A percentile compares a stretch with the other conserved stretches of the same genome.
phyloP scores from a whole-genome alignment of 2,888 invertebrate genomes.

The Alentia gelatinosa region DNA sequence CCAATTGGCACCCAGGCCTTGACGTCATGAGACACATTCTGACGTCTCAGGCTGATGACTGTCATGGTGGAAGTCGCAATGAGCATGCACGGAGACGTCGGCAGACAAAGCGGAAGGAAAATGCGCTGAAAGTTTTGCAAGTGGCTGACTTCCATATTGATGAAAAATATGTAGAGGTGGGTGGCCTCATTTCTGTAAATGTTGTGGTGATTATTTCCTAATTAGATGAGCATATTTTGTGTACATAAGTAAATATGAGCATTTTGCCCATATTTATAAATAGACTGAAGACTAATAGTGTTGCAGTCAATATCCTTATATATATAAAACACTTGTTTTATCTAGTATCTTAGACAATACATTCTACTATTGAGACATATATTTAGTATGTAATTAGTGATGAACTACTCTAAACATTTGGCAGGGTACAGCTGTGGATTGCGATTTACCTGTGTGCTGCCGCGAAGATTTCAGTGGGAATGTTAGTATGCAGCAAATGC shows the following conservation, averaged over 20 bases:
- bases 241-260: no score
- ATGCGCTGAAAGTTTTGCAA: slow-evolving; percentile 57
- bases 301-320: no score
- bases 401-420: no score
- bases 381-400: no score
- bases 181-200: neutral
- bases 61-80: neutral
- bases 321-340: no score
- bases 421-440: neutral
- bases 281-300: no score
- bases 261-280: no score
- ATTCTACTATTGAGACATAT: no score
- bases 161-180: slow-evolving; percentile 55
- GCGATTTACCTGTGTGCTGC: neutral
- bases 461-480: neutral
- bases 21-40: neutral
- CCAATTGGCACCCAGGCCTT: neutral
- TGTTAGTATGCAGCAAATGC: no score
- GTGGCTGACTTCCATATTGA: slow-evolving; percentile 60
- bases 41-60: neutral
- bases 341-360: no score
- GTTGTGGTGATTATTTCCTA: no score
- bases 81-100: neutral
- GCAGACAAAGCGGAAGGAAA: neutral
- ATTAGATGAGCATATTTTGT: no score